Evolutionary conservation across 2,888 invertebrate genomes (phyloP).

Genomic region (Conus canariensis): DNA sequence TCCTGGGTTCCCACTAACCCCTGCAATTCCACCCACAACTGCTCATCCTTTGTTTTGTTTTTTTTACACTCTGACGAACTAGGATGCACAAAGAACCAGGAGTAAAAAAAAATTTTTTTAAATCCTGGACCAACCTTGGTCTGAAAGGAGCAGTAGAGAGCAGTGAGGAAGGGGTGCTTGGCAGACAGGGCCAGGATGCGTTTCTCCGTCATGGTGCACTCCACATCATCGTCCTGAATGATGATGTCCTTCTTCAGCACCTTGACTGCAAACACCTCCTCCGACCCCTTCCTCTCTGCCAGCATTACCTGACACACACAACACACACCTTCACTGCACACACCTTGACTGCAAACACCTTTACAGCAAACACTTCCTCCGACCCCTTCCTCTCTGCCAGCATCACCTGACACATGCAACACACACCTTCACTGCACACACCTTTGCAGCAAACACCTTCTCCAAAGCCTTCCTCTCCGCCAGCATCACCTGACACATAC

Average conservation of each 20-base stretch:
- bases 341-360: slow-evolving; percentile 80
- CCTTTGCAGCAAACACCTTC: slow-evolving; percentile 59
- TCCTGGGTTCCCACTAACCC: no score
- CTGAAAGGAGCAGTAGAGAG: slow-evolving; percentile 97
- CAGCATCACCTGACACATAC: no score
- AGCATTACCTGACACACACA: slow-evolving; percentile 89
- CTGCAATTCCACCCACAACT: no score
- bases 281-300: slow-evolving; percentile 94
- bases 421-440: no score
- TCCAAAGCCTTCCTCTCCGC: no score
- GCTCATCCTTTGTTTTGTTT: no score
- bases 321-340: neutral
- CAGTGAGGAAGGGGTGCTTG: slow-evolving; percentile 97
- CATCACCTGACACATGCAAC: no score
- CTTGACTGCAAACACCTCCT: slow-evolving; percentile 87
- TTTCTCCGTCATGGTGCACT: slow-evolving; percentile 99
- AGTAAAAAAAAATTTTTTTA: no score
- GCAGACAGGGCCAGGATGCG: slow-evolving; percentile 97
- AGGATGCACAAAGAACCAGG: no score
- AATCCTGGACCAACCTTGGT: slow-evolving; percentile 83
- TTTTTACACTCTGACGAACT: no score
- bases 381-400: no score
- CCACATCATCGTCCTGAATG: slow-evolving; percentile 99
- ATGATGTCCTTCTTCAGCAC: slow-evolving; percentile 98
- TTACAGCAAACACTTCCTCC: no score